These are phyloP conservation scores for Anagyrus pseudococci DNA, from an alignment of 2,888 invertebrate genomes.

Conservation along the genomic window DNA sequence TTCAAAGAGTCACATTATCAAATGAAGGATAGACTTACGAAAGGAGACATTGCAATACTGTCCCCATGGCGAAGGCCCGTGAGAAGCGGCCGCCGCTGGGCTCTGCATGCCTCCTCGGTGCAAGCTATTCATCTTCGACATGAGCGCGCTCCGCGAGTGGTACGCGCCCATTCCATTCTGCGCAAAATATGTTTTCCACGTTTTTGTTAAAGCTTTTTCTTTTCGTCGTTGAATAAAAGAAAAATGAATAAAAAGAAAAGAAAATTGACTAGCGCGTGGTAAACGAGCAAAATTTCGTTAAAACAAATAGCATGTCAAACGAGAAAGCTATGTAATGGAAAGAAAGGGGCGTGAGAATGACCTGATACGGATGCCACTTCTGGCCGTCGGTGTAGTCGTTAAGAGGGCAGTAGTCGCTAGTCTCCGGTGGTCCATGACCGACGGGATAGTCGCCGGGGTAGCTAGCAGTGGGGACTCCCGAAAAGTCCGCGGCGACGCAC, in stretches of 20 bases:
- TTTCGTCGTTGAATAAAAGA: too few relatives aligned
- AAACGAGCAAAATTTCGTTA: too few relatives aligned
- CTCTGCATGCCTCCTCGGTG: conserved; percentile 50
- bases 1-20: too few relatives aligned
- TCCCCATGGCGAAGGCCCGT: conserved; percentile 51
- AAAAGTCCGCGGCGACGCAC: conserved; percentile 43
- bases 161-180: conserved; percentile 45
- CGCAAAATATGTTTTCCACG: conserved; percentile 4
- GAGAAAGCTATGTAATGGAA: too few relatives aligned
- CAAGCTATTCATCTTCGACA: conserved; percentile 51
- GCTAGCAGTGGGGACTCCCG: conserved; percentile 39
- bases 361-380: conserved; percentile 61
- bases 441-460: conserved; percentile 45
- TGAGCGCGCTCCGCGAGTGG: conserved; percentile 50
- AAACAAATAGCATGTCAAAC: too few relatives aligned
- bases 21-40: conserved; percentile 50
- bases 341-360: too few relatives aligned
- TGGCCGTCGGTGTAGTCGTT: conserved; percentile 55
- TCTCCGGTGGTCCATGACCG: background rate
- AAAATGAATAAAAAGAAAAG: background rate
- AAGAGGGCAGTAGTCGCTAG: conserved; percentile 47
- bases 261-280: background rate
- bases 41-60: conserved; percentile 57
- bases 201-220: background rate
- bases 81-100: conserved; percentile 9